phyloP scores from a whole-genome alignment of 2,113 vertebrate species.

The Delphinus delphis region DNA sequence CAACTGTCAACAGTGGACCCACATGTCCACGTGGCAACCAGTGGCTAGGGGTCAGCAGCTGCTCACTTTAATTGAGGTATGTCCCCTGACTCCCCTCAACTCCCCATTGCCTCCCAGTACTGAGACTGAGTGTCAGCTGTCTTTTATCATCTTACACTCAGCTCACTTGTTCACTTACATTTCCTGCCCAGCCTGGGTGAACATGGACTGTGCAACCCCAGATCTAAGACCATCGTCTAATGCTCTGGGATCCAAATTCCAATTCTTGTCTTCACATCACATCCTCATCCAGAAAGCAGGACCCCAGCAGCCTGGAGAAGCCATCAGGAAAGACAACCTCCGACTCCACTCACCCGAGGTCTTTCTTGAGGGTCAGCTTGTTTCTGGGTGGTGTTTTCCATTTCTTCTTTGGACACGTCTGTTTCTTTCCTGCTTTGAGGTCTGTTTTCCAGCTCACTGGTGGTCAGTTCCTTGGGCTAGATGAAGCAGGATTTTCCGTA shows the following conservation, averaged over 20 bases:
- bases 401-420: constrained; percentile 32
- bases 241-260: not conserved
- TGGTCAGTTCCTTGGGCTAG: constrained; percentile 30
- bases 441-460: constrained; percentile 20
- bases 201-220: not conserved
- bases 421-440: not conserved
- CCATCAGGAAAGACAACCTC: not conserved
- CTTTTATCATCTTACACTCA: not conserved
- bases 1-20: not conserved
- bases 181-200: not conserved
- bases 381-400: not conserved
- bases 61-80: not conserved
- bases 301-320: not conserved
- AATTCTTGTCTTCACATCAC: not conserved
- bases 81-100: not conserved
- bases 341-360: fast-evolving
- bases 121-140: not conserved
- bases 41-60: not conserved
- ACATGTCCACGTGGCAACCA: not conserved
- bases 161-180: not conserved
- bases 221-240: not conserved
- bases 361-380: not conserved
- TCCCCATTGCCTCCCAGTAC: not conserved
- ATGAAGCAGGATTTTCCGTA: constrained; percentile 32
- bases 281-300: not conserved